These are phyloP conservation scores for Brachypterus glaber DNA, from an alignment of 2,888 invertebrate species.

Conservation along the genomic window DNA sequence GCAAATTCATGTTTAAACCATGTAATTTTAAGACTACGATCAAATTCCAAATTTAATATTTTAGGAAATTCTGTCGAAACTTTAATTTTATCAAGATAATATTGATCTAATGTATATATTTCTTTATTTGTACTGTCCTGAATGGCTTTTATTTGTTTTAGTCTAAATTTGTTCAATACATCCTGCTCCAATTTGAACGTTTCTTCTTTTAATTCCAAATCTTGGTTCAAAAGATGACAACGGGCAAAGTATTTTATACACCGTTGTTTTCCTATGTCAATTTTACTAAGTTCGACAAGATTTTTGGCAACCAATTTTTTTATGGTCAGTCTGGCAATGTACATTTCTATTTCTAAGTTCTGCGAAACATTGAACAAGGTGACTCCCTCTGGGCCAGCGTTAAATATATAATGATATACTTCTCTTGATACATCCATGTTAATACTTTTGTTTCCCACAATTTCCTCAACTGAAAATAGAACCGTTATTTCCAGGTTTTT, in stretches of 20 bases:
- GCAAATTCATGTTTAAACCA: too few species aligned
- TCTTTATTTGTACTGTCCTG: too few species aligned
- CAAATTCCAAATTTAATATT: too few species aligned
- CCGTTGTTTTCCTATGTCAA: slow-evolving; percentile 30
- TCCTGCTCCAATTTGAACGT: too few species aligned
- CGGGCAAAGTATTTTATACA: slow-evolving; percentile 30
- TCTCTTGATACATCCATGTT: slow-evolving; percentile 25
- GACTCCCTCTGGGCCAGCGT: slow-evolving; percentile 27
- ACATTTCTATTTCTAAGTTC: slow-evolving; percentile 26
- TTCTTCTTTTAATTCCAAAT: too few species aligned
- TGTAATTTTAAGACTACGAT: too few species aligned
- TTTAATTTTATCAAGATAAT: slow-evolving; percentile 16
- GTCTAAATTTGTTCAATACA: too few species aligned
- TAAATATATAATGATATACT: slow-evolving; percentile 26
- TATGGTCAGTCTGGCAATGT: slow-evolving; percentile 25
- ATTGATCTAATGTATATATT: too few species aligned
- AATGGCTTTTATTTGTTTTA: too few species aligned
- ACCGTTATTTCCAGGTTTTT: too few species aligned
- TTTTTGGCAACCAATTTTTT: slow-evolving; percentile 24
- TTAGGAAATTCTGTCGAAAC: too few species aligned
- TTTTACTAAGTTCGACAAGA: slow-evolving; percentile 23
- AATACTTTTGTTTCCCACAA: slow-evolving; percentile 14
- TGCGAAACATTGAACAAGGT: slow-evolving; percentile 24
- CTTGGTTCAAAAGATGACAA: too few species aligned
- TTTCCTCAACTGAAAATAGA: slow-evolving; percentile 3